Percentiles rank a stretch among this genome's conserved stretches.
These are phyloP conservation scores for Xiphorhynchus erythropygius DNA, from an alignment of 2,797 vertebrate genomes.

Conservation along the genomic window DNA sequence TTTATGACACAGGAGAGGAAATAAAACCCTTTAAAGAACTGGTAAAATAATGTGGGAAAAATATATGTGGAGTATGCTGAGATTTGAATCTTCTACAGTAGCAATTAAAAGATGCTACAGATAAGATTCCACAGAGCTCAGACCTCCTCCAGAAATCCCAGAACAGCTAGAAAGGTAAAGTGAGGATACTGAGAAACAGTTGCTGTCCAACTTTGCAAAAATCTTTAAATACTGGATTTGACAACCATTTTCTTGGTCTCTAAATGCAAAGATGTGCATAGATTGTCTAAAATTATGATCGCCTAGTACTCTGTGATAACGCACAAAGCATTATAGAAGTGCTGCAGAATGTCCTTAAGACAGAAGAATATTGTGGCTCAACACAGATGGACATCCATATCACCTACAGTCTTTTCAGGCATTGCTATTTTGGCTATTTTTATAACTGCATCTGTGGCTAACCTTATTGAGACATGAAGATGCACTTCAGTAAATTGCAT, in stretches of 20 bases:
- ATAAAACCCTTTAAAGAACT: not conserved
- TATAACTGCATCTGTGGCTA: not conserved
- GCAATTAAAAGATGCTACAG: slow-evolving; percentile 7
- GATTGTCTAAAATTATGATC: not conserved
- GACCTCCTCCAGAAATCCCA: slow-evolving; percentile 22
- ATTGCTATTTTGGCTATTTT: not conserved
- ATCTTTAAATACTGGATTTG: not conserved
- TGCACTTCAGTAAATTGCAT: not conserved
- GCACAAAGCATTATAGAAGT: not conserved
- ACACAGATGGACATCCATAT: not conserved
- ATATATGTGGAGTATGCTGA: not conserved
- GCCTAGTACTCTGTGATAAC: not conserved
- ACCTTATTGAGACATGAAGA: not conserved
- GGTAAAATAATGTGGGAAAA: not conserved
- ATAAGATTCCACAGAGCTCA: not conserved
- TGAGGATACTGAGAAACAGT: not conserved
- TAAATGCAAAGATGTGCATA: not conserved
- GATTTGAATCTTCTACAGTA: slow-evolving; percentile 4
- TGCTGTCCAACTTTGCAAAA: not conserved
- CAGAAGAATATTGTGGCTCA: not conserved
- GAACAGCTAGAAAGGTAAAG: slow-evolving; percentile 6
- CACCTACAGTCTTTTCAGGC: not conserved
- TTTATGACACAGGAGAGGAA: not conserved
- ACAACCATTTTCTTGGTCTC: not conserved
- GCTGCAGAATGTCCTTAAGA: not conserved